Conservation (phyloP, 2,888 invertebrate species). For the Pogonocherus hispidulus region DNA sequence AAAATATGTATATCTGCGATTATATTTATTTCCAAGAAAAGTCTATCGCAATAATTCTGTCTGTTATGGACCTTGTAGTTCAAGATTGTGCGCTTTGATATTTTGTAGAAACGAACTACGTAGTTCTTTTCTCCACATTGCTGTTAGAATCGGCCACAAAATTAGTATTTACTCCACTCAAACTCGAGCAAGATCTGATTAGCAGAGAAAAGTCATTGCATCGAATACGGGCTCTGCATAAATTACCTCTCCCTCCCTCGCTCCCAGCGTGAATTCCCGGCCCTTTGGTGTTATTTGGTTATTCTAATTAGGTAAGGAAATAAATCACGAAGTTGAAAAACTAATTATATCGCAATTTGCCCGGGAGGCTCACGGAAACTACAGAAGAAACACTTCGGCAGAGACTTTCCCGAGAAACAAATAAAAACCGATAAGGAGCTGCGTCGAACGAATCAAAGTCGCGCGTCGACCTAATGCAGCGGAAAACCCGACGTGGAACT, state of each 20-base stretch:
- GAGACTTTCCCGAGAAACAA: slow-evolving; percentile 37
- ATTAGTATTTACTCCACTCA: neutral
- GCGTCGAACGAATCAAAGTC: slow-evolving; percentile 51
- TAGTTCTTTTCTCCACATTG: no score
- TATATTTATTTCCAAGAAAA: no score
- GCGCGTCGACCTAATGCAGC: slow-evolving; percentile 53
- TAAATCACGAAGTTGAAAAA: slow-evolving; percentile 30
- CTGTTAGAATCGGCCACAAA: no score
- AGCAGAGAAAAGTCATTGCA: neutral
- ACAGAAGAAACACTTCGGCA: slow-evolving; percentile 26
- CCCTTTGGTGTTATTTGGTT: slow-evolving; percentile 6
- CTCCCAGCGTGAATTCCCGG: neutral
- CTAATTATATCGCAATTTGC: slow-evolving; percentile 39
- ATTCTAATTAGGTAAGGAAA: slow-evolving; percentile 18
- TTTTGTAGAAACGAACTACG: no score
- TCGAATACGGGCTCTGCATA: neutral
- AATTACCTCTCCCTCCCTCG: neutral
- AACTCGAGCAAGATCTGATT: neutral
- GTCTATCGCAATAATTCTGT: no score
- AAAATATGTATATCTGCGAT: no score
- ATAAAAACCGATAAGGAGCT: slow-evolving; percentile 51
- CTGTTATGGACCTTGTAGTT: no score
- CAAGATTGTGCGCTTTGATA: no score
- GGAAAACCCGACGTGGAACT: slow-evolving; percentile 54
- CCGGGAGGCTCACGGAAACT: slow-evolving; percentile 20